Evolutionary conservation across 2,113 vertebrate species (phyloP), one percentile per base, ranked within the genome.

Genomic region (Sceloporus tristichus): DNA sequence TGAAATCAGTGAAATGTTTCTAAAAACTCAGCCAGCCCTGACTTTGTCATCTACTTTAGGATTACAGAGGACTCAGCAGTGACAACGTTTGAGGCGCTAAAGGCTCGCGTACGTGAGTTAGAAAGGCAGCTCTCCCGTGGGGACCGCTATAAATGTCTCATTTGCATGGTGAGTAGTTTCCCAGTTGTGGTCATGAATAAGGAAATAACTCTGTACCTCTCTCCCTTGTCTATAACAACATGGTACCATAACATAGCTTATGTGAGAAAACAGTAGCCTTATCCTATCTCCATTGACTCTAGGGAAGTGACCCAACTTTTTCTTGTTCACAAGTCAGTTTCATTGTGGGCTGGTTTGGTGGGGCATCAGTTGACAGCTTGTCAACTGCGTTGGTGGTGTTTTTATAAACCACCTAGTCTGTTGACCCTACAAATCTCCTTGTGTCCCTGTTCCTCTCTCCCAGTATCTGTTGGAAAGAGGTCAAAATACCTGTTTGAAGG

Each of bases 101-200:
- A 99, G 97, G 98, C 98, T 95, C 98, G 99, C 88, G 99, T 99
- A 96, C 97, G 98, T 95, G 99, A 99, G 96, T 97, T 99, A 95
- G 99, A 99, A 97, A 98, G 98, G 96, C 98, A 99, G 96, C 98
- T 99, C 71, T 98, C 98, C 93, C 97, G 99, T 96, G 99, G 98
- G 93, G 98, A 99, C 97, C 97, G 98, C 91, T 99, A 99, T 98
- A 99, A 99, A 98, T 99, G 99, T 98, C 98, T 99, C 97, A 99
- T 99, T 97, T 99, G 99, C 97, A 99, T 99, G 99, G 99, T 99
- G 96, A 98, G 98, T 95, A 90, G 92, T 91, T 88, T 90, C 94
- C 88, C 94, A 91, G 89, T 94, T 80, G 77, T 90, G 92, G 91
- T 91, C 92, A 94, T 94, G 94, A 95, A 95, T 96, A 91, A 94